These are phyloP conservation scores for Neodiprion lecontei DNA, from an alignment of 1,140 invertebrate genomes.

Conservation along the genomic window DNA sequence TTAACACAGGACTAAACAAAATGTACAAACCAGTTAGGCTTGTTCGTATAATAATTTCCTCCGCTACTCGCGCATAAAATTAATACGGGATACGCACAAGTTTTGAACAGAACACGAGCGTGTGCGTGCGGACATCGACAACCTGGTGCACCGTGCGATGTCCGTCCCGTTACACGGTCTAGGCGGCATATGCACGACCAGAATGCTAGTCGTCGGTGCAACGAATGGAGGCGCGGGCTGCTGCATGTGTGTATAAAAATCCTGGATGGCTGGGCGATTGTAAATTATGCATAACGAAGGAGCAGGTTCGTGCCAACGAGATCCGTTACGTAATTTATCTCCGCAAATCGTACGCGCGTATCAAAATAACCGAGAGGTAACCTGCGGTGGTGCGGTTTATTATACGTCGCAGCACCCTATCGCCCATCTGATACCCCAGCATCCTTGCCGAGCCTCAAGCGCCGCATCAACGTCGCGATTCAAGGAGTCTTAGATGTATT, in stretches of 20 bases:
- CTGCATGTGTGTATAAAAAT: conserved; percentile 23
- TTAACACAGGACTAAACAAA: no score
- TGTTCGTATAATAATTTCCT: no score
- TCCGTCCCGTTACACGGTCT: not conserved
- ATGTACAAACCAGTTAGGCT: no score
- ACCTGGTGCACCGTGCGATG: not conserved
- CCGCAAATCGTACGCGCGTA: conserved; percentile 37
- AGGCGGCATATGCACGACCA: not conserved
- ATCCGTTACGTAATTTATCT: conserved; percentile 43
- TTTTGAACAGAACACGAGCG: no score
- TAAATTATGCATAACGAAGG: conserved; percentile 40
- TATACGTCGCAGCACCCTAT: not conserved
- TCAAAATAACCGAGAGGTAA: conserved; percentile 35
- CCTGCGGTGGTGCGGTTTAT: not conserved
- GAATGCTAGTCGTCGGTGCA: no score
- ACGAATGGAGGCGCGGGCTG: no score
- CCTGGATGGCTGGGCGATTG: conserved; percentile 28
- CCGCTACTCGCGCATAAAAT: no score
- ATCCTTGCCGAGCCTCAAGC: not conserved
- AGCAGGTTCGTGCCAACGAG: conserved; percentile 23
- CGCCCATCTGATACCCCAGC: not conserved
- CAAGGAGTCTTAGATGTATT: no score
- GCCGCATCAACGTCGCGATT: not conserved
- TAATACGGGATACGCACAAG: no score
- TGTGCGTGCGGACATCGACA: no score